Evolutionary conservation across 2,888 invertebrate genomes (phyloP).

Genomic region (Phyto melanocephala): DNA sequence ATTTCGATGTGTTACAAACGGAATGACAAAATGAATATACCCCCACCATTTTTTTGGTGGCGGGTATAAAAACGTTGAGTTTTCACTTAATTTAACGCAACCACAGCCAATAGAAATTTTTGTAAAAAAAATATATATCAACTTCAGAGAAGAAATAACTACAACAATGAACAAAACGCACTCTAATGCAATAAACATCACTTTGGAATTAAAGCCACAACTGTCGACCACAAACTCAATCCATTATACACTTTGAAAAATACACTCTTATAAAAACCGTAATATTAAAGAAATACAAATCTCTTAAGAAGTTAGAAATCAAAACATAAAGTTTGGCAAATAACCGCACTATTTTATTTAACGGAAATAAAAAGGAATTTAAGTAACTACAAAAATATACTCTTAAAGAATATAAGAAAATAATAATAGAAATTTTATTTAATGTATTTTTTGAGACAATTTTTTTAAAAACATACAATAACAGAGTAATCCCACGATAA

Average conservation of each 20-base stretch:
- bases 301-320: slow-evolving; percentile 35
- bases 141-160: slow-evolving; percentile 6
- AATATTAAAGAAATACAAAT: not conserved
- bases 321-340: slow-evolving; percentile 16
- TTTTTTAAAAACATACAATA: too few species aligned
- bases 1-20: too few species aligned
- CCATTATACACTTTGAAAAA: slow-evolving; percentile 59
- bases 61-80: slow-evolving; percentile 25
- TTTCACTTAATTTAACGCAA: slow-evolving; percentile 55
- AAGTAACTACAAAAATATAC: too few species aligned
- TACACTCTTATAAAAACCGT: not conserved
- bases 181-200: slow-evolving; percentile 49
- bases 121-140: not conserved
- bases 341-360: slow-evolving; percentile 49
- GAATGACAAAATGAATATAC: too few species aligned
- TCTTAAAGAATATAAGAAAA: too few species aligned
- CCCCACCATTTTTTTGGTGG: too few species aligned
- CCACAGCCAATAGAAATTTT: slow-evolving; percentile 13
- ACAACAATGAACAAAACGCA: slow-evolving; percentile 47
- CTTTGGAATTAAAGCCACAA: slow-evolving; percentile 55
- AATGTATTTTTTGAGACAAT: too few species aligned
- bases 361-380: slow-evolving; percentile 10
- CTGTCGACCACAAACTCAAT: slow-evolving; percentile 71
- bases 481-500: too few species aligned
- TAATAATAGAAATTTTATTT: too few species aligned